Evolutionary conservation across 2,113 vertebrate genomes (phyloP), one percentile per base, ranked within the genome.

Genomic region (Propithecus coquereli): DNA sequence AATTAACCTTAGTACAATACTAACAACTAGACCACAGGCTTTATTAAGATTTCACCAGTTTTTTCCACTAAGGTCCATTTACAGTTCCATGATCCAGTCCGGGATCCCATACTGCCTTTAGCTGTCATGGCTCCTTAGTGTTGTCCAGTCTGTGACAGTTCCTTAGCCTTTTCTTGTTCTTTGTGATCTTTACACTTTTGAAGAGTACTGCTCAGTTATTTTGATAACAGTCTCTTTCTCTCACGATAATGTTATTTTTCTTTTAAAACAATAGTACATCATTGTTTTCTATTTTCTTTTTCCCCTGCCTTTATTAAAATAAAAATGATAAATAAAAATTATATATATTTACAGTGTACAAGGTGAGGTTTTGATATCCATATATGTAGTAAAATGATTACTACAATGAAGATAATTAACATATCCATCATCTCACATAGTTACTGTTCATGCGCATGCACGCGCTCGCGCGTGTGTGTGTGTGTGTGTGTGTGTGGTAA

Each of bases 211-310:
- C 30, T 70, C 71, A 50, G 22, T 54, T 66, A 92, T 57, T 96
- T 89, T 89, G 59, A 23, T 84, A 91, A 32, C 20, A 93, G 27
- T 8, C 25, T 30, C 77, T 88, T 82, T 34, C 65, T 71, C 76
- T n/a, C 52, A 86, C 91, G 73, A 68, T 68, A 71, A 92, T 87
- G 61, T 77, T 96, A 34, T 76, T 92, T 88, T 84, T 85, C 34
- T 89, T 92, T 91, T 81, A 76, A 90, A 70, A 14, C 40, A 81
- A 11, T 18, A 82, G 25, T 12, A 30, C 10, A 8, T 63, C 52
- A 71, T 54, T 87, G 32, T 59, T 61, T 95, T 94, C 18, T 54
- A 91, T 82, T 91, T 94, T 88, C 30, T 89, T 71, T 77, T 54
- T 43, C 32, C 32, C 30, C 30, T 54, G 13, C 3, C 4, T 50